Evolutionary conservation across 2,888 invertebrate species (phyloP), one percentile per base, ranked within the genome.

Genomic region (Corythucha ciliata): DNA sequence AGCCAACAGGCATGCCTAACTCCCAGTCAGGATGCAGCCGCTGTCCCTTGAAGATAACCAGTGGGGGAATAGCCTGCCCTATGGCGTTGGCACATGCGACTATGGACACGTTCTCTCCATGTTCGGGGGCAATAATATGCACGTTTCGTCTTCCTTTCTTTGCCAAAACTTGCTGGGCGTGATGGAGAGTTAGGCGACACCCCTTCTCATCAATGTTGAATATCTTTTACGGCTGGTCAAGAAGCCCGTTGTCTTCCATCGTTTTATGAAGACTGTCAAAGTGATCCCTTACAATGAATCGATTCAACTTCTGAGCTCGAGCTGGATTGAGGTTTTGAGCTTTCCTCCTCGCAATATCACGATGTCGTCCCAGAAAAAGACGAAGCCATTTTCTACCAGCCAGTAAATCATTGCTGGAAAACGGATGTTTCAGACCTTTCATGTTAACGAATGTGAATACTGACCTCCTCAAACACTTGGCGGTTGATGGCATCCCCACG

Each of bases 51-150:
- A 63, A 64, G 45, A 65, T 10, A 5, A 36, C 21, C 36, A 36
- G 18, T 3, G 4, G 36, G 10, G 36, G 36, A 4, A 36, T 36
- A 21, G 57, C 48, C 36, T 57, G 56, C 10, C 63, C 65, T 34
- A 62, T n/a, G 8, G 63, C 64, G 60, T 62, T 66, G 14, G 57
- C 64, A 58, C 64, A 65, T 8, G 53, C 57, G 7, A 63, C 64
- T 20, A n/a, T n/a, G n/a, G n/a, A n/a, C n/a, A n/a, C n/a, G n/a
- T n/a, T n/a, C n/a, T n/a, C n/a, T n/a, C n/a, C n/a, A n/a, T n/a
- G n/a, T n/a, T n/a, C n/a, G n/a, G n/a, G n/a, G n/a, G n/a, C n/a
- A n/a, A n/a, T n/a, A n/a, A n/a, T n/a, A n/a, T n/a, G n/a, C n/a
- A n/a, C n/a, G n/a, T n/a, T n/a, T n/a, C n/a, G n/a, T n/a, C n/a